Evolutionary conservation across 1,140 invertebrate species (phyloP).

Genomic region (Calephelis nemesis): DNA sequence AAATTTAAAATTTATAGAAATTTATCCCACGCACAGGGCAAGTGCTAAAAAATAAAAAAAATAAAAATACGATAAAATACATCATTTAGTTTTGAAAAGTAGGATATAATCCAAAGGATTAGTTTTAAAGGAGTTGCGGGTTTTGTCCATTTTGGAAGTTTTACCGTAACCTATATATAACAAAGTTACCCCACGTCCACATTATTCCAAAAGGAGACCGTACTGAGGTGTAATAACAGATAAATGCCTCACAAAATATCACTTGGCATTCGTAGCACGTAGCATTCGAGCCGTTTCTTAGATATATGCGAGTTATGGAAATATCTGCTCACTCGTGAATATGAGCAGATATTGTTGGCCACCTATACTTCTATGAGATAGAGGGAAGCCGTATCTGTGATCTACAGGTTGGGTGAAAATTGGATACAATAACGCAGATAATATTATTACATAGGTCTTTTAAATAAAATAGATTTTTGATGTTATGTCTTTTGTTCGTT

Average conservation of each 20-base stretch:
- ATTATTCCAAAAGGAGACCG: conserved; percentile 21
- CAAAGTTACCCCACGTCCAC: conserved; percentile 23
- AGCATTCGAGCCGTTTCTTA: conserved; percentile 25
- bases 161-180: conserved; percentile 13
- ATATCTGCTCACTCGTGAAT: conserved; percentile 18
- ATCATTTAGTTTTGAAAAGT: no score
- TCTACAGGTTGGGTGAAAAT: conserved; percentile 7
- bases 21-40: no score
- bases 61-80: no score
- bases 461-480: background rate
- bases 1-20: no score
- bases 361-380: background rate
- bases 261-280: conserved; percentile 27
- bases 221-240: conserved; percentile 28
- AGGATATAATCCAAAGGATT: no score
- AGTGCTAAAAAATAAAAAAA: no score
- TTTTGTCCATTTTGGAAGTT: background rate
- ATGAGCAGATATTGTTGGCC: conserved; percentile 13
- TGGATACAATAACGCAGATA: background rate
- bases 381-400: background rate
- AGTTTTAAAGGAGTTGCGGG: background rate
- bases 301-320: conserved; percentile 28
- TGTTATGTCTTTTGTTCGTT: no score
- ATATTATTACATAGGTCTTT: background rate
- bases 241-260: conserved; percentile 28